phyloP scores from a whole-genome alignment of 2,888 invertebrate genomes.

The Lepeophtheirus nordmannii region DNA sequence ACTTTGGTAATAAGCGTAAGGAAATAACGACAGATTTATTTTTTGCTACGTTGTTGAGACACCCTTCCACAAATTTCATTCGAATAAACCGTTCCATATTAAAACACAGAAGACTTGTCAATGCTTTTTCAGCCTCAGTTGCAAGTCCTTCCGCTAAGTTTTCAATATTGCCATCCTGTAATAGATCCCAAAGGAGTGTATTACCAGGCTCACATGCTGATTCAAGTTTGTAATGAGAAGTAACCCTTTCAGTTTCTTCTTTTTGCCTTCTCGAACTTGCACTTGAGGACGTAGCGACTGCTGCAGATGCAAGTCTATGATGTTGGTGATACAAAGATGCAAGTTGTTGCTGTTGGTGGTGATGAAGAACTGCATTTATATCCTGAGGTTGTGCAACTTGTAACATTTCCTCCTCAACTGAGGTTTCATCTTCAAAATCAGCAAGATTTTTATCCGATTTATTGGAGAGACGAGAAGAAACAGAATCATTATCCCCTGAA shows the following conservation, averaged over 20 bases:
- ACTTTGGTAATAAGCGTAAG: conserved; percentile 66
- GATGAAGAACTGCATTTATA: conserved; percentile 39
- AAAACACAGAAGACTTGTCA: conserved; percentile 73
- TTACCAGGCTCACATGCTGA: conserved; percentile 79
- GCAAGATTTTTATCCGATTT: conserved; percentile 89
- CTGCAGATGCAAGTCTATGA: background rate
- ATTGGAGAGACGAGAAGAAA: conserved; percentile 78
- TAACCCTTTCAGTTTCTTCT: conserved; percentile 21
- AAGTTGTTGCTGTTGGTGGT: conserved; percentile 34
- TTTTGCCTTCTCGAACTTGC: conserved; percentile 9
- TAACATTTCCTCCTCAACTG: conserved; percentile 56
- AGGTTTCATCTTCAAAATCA: conserved; percentile 79
- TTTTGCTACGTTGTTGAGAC: conserved; percentile 68
- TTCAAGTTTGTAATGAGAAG: conserved; percentile 35
- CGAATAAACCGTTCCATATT: conserved; percentile 74
- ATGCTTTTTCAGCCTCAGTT: conserved; percentile 79
- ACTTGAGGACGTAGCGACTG: background rate
- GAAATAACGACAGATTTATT: conserved; percentile 82
- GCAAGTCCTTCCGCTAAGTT: conserved; percentile 75
- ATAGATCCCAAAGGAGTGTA: conserved; percentile 79
- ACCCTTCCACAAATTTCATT: conserved; percentile 88
- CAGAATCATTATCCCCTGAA: conserved; percentile 50
- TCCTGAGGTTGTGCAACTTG: conserved; percentile 39
- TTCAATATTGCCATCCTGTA: conserved; percentile 78
- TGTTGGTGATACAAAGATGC: conserved; percentile 32